Conservation (phyloP, 2,888 invertebrate species). For the Drosophila suboccidentalis region DNA sequence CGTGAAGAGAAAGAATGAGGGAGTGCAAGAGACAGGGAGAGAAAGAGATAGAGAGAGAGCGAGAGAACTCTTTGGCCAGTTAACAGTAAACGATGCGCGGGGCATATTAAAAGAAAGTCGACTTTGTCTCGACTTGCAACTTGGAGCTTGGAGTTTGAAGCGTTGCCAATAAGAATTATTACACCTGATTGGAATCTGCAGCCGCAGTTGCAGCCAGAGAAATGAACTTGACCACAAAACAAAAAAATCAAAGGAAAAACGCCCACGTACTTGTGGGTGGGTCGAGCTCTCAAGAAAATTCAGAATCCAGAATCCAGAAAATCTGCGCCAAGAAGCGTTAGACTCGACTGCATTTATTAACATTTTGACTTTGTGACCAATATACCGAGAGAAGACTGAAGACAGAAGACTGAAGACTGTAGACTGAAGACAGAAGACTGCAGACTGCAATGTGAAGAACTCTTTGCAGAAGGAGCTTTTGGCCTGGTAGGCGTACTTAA, state of each 20-base stretch:
- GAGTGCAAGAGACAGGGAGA: background rate
- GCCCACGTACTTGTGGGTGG: slow-evolving; percentile 77
- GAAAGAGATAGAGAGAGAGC: slow-evolving; percentile 5
- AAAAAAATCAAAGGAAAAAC: slow-evolving; percentile 48
- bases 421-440: slow-evolving; percentile 23
- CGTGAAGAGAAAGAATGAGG: slow-evolving; percentile 73
- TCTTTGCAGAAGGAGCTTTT: slow-evolving; percentile 24
- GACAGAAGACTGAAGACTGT: slow-evolving; percentile 2
- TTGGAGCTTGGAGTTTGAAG: slow-evolving; percentile 56
- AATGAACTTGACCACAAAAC: slow-evolving; percentile 83
- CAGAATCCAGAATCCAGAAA: slow-evolving; percentile 38
- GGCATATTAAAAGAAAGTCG: slow-evolving; percentile 72
- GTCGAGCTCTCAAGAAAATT: slow-evolving; percentile 37
- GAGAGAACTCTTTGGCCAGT: slow-evolving; percentile 41
- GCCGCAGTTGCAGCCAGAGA: slow-evolving; percentile 51
- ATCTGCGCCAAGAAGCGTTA: slow-evolving; percentile 31
- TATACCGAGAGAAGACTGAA: slow-evolving; percentile 44
- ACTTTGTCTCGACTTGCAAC: slow-evolving; percentile 37
- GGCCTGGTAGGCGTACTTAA: slow-evolving; percentile 76
- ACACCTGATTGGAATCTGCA: slow-evolving; percentile 86
- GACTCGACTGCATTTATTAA: slow-evolving; percentile 76
- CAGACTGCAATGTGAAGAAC: slow-evolving; percentile 13
- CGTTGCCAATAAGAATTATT: slow-evolving; percentile 86
- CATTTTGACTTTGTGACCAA: slow-evolving; percentile 83
- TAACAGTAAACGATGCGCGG: slow-evolving; percentile 71